Evolutionary conservation across 2,797 vertebrate species (phyloP).

Genomic region (Channallabes apus): DNA sequence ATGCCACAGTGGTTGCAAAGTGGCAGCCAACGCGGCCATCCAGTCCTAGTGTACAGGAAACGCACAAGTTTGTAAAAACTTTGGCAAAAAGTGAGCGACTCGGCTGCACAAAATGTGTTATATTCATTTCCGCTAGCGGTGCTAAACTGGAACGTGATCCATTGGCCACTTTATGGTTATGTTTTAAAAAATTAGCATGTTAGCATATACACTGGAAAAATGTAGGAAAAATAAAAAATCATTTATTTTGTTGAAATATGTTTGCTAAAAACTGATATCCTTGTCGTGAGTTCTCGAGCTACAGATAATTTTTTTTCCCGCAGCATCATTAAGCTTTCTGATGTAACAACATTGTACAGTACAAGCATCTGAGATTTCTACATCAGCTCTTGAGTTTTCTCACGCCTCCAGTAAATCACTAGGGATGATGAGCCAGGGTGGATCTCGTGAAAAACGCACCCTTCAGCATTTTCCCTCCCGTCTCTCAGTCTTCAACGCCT

Average conservation of each 20-base stretch:
- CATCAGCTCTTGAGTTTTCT: not conserved
- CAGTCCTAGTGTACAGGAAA: too few species aligned
- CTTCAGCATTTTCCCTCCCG: not conserved
- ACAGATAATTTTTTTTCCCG: not conserved
- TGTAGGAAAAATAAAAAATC: not conserved
- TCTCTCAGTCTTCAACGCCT: not conserved
- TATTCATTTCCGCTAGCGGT: too few species aligned
- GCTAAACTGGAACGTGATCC: too few species aligned
- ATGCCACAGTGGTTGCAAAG: too few species aligned
- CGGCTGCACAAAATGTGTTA: too few species aligned
- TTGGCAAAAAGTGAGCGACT: too few species aligned
- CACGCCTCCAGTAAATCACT: not conserved
- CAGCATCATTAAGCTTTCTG: not conserved
- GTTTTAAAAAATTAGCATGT: too few species aligned
- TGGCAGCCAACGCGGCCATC: too few species aligned
- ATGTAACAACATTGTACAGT: not conserved
- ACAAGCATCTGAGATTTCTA: not conserved
- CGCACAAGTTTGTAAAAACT: too few species aligned
- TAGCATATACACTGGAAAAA: not conserved
- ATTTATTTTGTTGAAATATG: not conserved
- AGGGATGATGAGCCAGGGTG: not conserved
- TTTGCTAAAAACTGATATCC: not conserved
- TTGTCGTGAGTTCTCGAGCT: not conserved
- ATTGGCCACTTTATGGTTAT: too few species aligned
- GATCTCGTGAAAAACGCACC: not conserved